These are phyloP conservation scores for Podargus strigoides DNA, from an alignment of 2,797 vertebrate genomes.

Conservation along the genomic window DNA sequence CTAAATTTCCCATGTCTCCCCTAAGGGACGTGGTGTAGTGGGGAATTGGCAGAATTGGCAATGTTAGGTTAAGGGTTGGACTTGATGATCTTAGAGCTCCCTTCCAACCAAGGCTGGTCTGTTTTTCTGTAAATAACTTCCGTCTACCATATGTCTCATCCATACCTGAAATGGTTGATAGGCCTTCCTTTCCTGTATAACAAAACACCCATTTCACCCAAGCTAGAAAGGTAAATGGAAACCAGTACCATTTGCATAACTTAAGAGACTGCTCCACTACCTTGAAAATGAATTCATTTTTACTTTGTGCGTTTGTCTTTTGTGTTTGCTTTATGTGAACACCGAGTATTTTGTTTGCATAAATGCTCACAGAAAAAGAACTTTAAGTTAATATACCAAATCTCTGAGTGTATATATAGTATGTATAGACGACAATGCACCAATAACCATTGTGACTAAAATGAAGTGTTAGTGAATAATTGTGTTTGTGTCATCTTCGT, in stretches of 20 bases:
- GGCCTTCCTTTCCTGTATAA: background rate
- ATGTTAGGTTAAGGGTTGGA: too few species aligned
- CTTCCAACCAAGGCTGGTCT: too few species aligned
- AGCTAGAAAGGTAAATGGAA: background rate
- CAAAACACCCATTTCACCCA: background rate
- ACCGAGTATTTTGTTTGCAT: background rate
- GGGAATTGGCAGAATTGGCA: too few species aligned
- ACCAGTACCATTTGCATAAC: too few species aligned
- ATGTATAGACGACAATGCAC: background rate
- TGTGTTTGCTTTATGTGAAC: background rate
- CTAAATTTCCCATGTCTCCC: too few species aligned
- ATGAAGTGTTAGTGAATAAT: background rate
- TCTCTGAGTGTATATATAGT: background rate
- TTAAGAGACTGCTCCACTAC: background rate
- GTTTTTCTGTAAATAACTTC: too few species aligned
- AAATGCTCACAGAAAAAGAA: background rate
- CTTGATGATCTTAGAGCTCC: too few species aligned
- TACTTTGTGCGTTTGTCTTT: background rate
- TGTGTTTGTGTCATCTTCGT: background rate
- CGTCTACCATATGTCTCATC: background rate
- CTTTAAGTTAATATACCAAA: background rate
- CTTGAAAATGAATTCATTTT: background rate
- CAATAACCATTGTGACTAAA: background rate
- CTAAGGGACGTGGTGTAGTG: too few species aligned
- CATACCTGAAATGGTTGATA: background rate